Evolutionary conservation across 2,797 vertebrate species (phyloP).

Genomic region (Thamnophis elegans): DNA sequence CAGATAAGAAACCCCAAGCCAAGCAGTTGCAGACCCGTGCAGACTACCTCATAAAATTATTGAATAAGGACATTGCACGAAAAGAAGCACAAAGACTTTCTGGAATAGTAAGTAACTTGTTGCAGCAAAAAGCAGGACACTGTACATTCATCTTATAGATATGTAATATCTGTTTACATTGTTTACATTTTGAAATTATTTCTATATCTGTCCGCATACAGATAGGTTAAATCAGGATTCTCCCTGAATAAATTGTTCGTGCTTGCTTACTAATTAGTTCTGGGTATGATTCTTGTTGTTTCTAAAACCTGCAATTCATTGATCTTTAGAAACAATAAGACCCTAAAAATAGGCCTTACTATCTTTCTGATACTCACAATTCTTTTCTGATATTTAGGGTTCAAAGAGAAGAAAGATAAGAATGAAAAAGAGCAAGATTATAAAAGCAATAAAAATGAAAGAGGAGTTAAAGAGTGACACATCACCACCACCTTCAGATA

Average conservation of each 20-base stretch:
- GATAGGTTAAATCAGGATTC: not conserved
- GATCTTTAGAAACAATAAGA: not conserved
- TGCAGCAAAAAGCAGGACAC: not conserved
- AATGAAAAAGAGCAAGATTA: constrained; percentile 87
- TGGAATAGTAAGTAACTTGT: constrained; percentile 80
- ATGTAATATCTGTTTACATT: not conserved
- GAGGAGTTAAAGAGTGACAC: constrained; percentile 90
- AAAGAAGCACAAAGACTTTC: constrained; percentile 92
- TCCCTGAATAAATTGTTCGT: not conserved
- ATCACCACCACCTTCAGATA: constrained; percentile 86
- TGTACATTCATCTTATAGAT: not conserved
- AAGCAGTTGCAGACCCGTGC: constrained; percentile 97
- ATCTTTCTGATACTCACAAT: constrained; percentile 39
- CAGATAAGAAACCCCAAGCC: constrained; percentile 98
- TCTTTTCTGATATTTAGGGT: constrained; percentile 72
- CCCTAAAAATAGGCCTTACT: not conserved
- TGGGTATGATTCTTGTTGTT: not conserved
- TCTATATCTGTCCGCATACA: not conserved
- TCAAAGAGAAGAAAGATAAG: constrained; percentile 89
- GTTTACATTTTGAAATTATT: not conserved
- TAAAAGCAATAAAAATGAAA: constrained; percentile 83
- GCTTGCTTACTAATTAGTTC: not conserved
- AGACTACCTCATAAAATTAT: constrained; percentile 99
- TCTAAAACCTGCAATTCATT: not conserved
- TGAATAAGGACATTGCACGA: constrained; percentile 92